Percentiles rank a stretch among this genome's conserved stretches.
These are phyloP conservation scores for Oreochromis aureus DNA, from an alignment of 2,113 vertebrate species.

Conservation along the genomic window DNA sequence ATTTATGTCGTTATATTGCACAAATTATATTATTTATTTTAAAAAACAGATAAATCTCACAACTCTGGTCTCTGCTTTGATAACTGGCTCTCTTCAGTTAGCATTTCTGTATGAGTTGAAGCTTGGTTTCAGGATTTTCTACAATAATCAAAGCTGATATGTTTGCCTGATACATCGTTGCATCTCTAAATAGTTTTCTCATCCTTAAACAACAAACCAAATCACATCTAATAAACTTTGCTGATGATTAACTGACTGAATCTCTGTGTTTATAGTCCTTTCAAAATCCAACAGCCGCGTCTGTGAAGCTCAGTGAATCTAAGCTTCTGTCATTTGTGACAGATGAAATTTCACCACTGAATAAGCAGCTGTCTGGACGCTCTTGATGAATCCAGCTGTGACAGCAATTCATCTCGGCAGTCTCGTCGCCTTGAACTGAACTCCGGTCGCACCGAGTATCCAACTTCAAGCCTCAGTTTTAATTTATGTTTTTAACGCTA, in stretches of 20 bases:
- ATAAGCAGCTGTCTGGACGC: background rate
- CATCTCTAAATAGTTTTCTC: background rate
- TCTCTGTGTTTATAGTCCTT: background rate
- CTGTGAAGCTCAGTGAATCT: background rate
- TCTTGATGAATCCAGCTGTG: constrained; percentile 13
- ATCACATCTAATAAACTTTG: background rate
- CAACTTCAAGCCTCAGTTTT: background rate
- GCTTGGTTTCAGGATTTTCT: background rate
- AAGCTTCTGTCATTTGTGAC: background rate
- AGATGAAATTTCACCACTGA: constrained; percentile 17
- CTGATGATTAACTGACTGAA: background rate
- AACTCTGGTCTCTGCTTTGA: background rate
- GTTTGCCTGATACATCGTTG: background rate
- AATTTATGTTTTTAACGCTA: background rate
- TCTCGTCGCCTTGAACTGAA: background rate
- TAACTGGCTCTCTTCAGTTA: background rate
- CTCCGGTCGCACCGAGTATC: background rate
- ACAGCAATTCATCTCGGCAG: background rate
- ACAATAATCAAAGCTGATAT: background rate
- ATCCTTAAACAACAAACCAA: background rate
- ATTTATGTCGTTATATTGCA: background rate
- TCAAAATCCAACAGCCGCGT: background rate
- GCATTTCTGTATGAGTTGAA: background rate
- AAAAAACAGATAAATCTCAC: background rate
- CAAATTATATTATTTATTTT: background rate